These are phyloP conservation scores for Chrysina gloriosa DNA, from an alignment of 2,888 invertebrate genomes.

Conservation along the genomic window DNA sequence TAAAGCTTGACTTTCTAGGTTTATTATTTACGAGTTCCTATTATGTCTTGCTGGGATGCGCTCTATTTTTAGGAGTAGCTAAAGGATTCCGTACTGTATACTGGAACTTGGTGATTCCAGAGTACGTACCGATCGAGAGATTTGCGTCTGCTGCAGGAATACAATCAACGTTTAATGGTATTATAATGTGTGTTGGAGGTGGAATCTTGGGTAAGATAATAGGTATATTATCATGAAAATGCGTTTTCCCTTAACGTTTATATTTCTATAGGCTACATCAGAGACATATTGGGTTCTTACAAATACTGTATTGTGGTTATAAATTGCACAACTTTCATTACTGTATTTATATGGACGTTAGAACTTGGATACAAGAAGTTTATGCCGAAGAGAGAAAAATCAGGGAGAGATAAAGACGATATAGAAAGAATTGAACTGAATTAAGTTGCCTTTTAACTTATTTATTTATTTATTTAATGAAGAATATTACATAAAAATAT, in stretches of 20 bases:
- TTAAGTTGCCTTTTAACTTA: too few relatives aligned
- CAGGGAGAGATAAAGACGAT: too few relatives aligned
- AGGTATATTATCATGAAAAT: not conserved
- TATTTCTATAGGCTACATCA: conserved; percentile 69
- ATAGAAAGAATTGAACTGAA: too few relatives aligned
- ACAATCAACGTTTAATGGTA: conserved; percentile 77
- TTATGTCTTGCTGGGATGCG: conserved; percentile 64
- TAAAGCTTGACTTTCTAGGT: too few relatives aligned
- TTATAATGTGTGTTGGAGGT: conserved; percentile 71
- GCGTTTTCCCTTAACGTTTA: not conserved
- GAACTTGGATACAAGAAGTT: conserved; percentile 60
- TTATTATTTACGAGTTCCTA: conserved; percentile 61
- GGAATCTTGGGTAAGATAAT: conserved; percentile 70
- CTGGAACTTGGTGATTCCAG: conserved; percentile 76
- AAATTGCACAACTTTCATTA: conserved; percentile 70
- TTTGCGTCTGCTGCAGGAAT: conserved; percentile 76
- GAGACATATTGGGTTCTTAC: conserved; percentile 73
- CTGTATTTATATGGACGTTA: conserved; percentile 70
- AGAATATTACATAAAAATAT: too few relatives aligned
- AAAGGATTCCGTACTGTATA: conserved; percentile 79
- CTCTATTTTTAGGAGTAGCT: conserved; percentile 72
- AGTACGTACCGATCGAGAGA: conserved; percentile 74
- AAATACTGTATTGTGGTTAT: conserved; percentile 71
- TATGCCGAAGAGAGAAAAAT: too few relatives aligned
- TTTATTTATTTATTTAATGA: too few relatives aligned